Evolutionary conservation across 2,113 vertebrate species (phyloP), one percentile per base, ranked within the genome.

Genomic region (Acanthisitta chloris): DNA sequence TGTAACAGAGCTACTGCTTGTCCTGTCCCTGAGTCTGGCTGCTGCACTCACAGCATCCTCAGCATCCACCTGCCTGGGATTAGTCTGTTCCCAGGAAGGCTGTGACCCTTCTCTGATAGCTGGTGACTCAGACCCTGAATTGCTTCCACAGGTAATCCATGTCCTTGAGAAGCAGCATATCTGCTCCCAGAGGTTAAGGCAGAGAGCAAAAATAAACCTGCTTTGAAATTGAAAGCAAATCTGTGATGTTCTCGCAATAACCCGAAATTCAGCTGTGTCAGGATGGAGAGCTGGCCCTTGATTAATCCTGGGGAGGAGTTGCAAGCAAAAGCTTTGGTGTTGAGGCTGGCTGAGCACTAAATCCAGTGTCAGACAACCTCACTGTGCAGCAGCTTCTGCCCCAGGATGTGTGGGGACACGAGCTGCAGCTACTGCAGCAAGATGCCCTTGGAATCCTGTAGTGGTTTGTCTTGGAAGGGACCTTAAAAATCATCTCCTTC

Each of bases 1-100:
- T 1, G 0, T 17, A 11, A 15, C 10, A 45, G 33, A 6, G 0
- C 0, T 11, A 7, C 1, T 4, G 17, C n/a, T 64, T 64, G 55
- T 36, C 45, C 20, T 5, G 15, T 5, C 43, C 76, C 76, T 73
- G 64, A 9, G 45, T 14, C 74, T 62, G 91, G n/a, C 58, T 93
- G 61, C 77, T 52, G 48, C 31, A 2, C 61, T 72, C 7, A 0
- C 77, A 36, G 62, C 83, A 76, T 43, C 66, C 72, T 45, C 40
- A 74, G 70, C 55, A 65, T 42, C 40, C 67, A 11, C 85, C 77
- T 83, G 72, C 12, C 55, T 38, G 81, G 36, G 33, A 38, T 71
- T 16, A 16, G 6, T 17, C 46, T 62, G 61, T 42, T 57, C 45
- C 71, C 43, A 17, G 66, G 17, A 33, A 3, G 67, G 62, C 48